Evolutionary conservation across 2,888 invertebrate genomes (phyloP).

Genomic region (Panzeria rudis): DNA sequence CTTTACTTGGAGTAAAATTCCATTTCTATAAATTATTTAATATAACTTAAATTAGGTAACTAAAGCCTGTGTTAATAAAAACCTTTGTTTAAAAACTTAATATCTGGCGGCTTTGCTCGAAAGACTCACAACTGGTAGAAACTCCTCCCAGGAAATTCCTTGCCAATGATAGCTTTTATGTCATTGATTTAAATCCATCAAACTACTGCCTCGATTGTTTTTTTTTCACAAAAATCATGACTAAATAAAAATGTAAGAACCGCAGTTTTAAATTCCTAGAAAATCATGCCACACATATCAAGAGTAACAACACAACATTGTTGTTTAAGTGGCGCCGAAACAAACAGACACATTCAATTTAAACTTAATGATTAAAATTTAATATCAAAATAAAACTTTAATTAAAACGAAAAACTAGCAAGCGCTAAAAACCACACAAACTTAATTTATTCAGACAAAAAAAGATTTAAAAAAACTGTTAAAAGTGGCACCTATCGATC

Average conservation of each 20-base stretch:
- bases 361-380: slow-evolving; percentile 46
- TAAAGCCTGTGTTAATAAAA: too few relatives aligned
- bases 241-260: slow-evolving; percentile 73
- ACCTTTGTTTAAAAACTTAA: too few relatives aligned
- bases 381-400: slow-evolving; percentile 31
- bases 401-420: slow-evolving; percentile 1
- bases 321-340: slow-evolving; percentile 55
- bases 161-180: neutral
- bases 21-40: too few relatives aligned
- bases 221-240: slow-evolving; percentile 30
- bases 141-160: neutral
- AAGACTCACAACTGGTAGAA: too few relatives aligned
- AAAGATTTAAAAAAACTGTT: slow-evolving; percentile 1
- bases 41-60: too few relatives aligned
- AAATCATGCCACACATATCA: slow-evolving; percentile 57
- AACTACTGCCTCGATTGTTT: neutral
- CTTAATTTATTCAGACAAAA: slow-evolving; percentile 36
- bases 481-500: slow-evolving; percentile 46
- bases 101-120: too few relatives aligned
- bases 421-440: neutral
- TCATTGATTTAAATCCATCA: slow-evolving; percentile 14
- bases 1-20: too few relatives aligned
- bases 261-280: slow-evolving; percentile 70
- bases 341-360: slow-evolving; percentile 28
- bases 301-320: slow-evolving; percentile 7